Conservation (phyloP, 2,113 vertebrate species). For the Melanostigma gelatinosum region DNA sequence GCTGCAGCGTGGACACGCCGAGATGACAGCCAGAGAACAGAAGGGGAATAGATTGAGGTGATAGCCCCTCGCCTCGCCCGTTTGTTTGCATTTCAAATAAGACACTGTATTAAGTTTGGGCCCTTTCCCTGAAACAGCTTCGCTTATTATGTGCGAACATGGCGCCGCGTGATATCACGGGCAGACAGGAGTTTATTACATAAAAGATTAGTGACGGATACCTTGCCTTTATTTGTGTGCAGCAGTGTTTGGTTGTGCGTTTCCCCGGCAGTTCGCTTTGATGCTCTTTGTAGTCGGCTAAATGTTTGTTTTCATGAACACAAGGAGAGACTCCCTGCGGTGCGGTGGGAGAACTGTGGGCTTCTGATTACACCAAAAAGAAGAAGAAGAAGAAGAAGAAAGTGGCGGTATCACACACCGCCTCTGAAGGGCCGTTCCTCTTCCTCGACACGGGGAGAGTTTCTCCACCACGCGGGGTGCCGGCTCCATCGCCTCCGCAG, state of each 20-base stretch:
- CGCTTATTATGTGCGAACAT: slow-evolving; percentile 70
- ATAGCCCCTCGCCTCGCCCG: slow-evolving; percentile 69
- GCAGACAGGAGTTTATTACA: slow-evolving; percentile 72
- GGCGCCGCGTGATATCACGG: slow-evolving; percentile 62
- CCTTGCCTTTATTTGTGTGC: slow-evolving; percentile 66
- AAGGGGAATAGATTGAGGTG: slow-evolving; percentile 71
- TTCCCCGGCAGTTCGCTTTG: slow-evolving; percentile 65
- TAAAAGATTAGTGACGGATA: slow-evolving; percentile 71
- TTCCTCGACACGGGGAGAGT: slow-evolving; percentile 30
- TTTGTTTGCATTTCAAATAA: slow-evolving; percentile 79
- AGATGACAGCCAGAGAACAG: slow-evolving; percentile 68
- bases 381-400: slow-evolving; percentile 44
- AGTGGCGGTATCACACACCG: slow-evolving; percentile 24
- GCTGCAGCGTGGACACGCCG: slow-evolving; percentile 52
- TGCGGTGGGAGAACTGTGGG: slow-evolving; percentile 63
- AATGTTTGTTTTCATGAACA: slow-evolving; percentile 79
- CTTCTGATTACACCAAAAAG: slow-evolving; percentile 53
- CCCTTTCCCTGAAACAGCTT: slow-evolving; percentile 41
- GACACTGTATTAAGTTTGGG: slow-evolving; percentile 70
- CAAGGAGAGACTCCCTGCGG: slow-evolving; percentile 64
- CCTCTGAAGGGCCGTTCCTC: slow-evolving; percentile 45
- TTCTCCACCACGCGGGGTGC: slow-evolving; percentile 45
- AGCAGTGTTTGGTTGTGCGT: slow-evolving; percentile 62
- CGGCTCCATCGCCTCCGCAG: slow-evolving; percentile 60
- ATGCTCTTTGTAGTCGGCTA: slow-evolving; percentile 74